phyloP scores from a whole-genome alignment of 2,113 vertebrate genomes.

The Trogon melanurus region DNA sequence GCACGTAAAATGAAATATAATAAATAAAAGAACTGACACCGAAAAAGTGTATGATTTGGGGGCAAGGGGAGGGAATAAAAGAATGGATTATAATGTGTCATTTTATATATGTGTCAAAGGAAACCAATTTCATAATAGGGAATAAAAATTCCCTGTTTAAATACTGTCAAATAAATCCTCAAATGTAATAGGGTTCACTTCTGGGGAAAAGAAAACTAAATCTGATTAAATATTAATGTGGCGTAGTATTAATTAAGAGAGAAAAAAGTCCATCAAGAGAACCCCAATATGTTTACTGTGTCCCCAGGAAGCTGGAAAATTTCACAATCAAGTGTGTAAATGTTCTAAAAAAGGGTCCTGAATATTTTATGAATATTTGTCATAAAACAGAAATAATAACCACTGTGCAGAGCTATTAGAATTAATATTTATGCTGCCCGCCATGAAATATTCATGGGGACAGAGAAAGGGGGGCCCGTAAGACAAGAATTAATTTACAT shows the following conservation, averaged over 20 bases:
- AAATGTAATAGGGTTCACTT: slow-evolving; percentile 65
- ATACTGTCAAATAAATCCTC: slow-evolving; percentile 65
- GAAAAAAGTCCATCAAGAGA: slow-evolving; percentile 78
- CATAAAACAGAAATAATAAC: slow-evolving; percentile 97
- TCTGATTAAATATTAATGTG: slow-evolving; percentile 78
- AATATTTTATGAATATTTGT: slow-evolving; percentile 99
- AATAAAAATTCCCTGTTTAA: slow-evolving; percentile 74
- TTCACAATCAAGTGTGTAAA: slow-evolving; percentile 87
- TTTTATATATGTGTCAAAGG: slow-evolving; percentile 50
- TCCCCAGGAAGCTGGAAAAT: slow-evolving; percentile 78
- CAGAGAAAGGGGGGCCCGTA: slow-evolving; percentile 80
- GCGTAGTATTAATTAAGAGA: slow-evolving; percentile 78
- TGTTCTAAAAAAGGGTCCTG: slow-evolving; percentile 87
- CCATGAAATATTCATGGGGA: slow-evolving; percentile 99
- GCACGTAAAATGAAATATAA: slow-evolving; percentile 27
- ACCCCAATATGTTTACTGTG: slow-evolving; percentile 81
- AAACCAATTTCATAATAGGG: slow-evolving; percentile 47
- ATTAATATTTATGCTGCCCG: slow-evolving; percentile 98
- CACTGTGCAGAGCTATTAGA: slow-evolving; percentile 96
- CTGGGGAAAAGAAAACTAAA: slow-evolving; percentile 69
- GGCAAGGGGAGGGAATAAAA: slow-evolving; percentile 56
- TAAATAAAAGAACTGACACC: neutral
- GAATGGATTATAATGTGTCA: slow-evolving; percentile 55
- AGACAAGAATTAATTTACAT: slow-evolving; percentile 88
- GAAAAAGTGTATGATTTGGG: neutral